Evolutionary conservation across 2,113 vertebrate genomes (phyloP), one percentile per base, ranked within the genome.

Genomic region (Zosterops japonicus): DNA sequence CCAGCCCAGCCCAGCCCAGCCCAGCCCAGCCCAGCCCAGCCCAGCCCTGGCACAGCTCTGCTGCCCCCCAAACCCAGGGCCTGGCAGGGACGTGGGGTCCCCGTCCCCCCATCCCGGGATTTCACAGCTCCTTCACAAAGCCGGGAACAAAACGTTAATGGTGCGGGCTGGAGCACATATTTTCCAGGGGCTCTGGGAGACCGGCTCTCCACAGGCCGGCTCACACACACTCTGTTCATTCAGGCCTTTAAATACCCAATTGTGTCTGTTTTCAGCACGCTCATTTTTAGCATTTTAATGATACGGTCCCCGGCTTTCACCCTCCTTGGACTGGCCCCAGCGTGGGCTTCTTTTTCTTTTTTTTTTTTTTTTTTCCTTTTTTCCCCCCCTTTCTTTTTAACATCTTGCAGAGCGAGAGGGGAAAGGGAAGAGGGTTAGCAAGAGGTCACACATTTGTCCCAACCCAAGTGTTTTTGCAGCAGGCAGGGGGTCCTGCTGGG

Each of bases 281-380:
- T 96, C 95, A 96, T 94, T 97, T 96, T 92, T 95, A 95, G 95
- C 95, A 95, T 96, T 96, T 97, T 95, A 97, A 97, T 95, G 94
- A 71, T 93, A 92, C 4, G 57, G 72, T 91, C 93, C 84, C 67
- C 91, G 1, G 93, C 94, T 91, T 92, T 95, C 53, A 12, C 94
- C 84, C 84, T 94, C 68, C 41, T 82, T 82, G 87, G 79, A 88
- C 9, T 94, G 95, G 95, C 64, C 60, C 1, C 93, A 74, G 83
- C 1, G 2, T 64, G 13, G 59, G 21, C 2, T 23, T 24, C 47
- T 49, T 49, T 2, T 23, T 24, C 20, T 49, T 49, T 4, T 12
- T 4, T 8, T 18, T 28, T 16, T 6, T 16, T 16, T 10, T 6
- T 1, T 3, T 6, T n/a, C n/a, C n/a, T 5, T 18, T 12, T 8